Percentiles rank a stretch among this genome's conserved stretches.
These are phyloP conservation scores for Drosophila punjabiensis DNA, from an alignment of 1,140 invertebrate species.

Conservation along the genomic window DNA sequence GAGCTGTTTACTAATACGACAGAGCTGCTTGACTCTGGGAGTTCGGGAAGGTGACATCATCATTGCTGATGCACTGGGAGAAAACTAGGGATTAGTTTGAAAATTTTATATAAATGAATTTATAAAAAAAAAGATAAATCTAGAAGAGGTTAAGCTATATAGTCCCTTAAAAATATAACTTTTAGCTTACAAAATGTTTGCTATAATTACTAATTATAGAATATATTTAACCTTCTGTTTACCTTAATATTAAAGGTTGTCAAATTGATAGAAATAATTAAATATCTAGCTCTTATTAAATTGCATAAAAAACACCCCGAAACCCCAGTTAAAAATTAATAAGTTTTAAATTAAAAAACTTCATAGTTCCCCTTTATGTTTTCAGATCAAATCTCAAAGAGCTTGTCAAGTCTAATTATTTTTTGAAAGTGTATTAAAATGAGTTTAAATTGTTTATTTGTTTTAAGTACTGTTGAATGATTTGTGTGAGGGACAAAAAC, in stretches of 20 bases:
- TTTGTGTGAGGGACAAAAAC: slow-evolving; percentile 58
- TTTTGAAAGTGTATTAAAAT: slow-evolving; percentile 47
- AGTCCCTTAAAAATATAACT: too few species aligned
- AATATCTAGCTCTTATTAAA: too few species aligned
- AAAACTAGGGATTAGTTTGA: background rate
- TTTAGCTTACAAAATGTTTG: too few species aligned
- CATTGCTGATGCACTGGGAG: slow-evolving; percentile 35
- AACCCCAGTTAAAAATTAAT: too few species aligned
- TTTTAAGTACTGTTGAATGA: slow-evolving; percentile 59
- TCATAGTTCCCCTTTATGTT: background rate
- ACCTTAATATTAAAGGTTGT: too few species aligned
- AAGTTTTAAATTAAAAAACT: background rate
- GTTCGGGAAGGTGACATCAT: slow-evolving; percentile 71
- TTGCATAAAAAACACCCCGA: too few species aligned
- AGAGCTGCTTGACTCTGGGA: background rate
- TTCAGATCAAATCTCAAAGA: background rate
- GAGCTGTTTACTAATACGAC: slow-evolving; percentile 68
- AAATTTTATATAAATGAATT: background rate
- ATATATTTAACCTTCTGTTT: too few species aligned
- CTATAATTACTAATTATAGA: too few species aligned
- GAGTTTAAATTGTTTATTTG: slow-evolving; percentile 64
- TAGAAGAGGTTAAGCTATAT: too few species aligned
- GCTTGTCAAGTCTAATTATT: background rate
- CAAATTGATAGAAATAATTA: too few species aligned
- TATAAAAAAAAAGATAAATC: background rate